Percentiles rank a stretch among this genome's conserved stretches.
Conservation (phyloP, 1,140 invertebrate genomes). For the Calliopsis andreniformis region DNA sequence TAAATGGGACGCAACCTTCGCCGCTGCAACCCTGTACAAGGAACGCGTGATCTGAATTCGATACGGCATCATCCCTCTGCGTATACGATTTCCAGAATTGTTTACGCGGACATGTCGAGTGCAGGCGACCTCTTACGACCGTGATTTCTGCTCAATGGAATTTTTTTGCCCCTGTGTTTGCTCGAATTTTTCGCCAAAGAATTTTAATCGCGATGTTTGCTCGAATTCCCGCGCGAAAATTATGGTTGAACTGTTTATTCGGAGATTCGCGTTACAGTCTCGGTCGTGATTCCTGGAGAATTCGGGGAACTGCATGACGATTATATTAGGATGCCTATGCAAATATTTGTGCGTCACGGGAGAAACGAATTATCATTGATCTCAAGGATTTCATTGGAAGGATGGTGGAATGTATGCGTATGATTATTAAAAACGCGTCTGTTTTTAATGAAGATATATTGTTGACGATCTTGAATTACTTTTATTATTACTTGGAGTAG, state of each 20-base stretch:
- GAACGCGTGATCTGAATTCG: conserved; percentile 28
- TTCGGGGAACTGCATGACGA: neutral
- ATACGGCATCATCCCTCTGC: neutral
- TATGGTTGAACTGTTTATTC: neutral
- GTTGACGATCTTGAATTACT: conserved; percentile 1
- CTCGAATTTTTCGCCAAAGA: neutral
- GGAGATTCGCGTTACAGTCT: neutral
- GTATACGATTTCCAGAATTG: conserved; percentile 29
- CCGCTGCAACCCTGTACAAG: neutral
- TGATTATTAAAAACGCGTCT: neutral
- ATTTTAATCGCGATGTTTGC: conserved; percentile 6
- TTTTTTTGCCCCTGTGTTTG: neutral
- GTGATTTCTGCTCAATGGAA: neutral
- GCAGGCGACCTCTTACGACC: neutral
- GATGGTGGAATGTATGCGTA: too few relatives aligned
- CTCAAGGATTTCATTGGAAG: neutral
- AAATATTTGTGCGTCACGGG: conserved; percentile 16
- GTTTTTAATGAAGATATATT: neutral
- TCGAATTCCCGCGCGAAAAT: neutral
- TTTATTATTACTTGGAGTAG: neutral
- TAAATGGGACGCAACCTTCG: conserved; percentile 26
- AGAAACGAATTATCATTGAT: neutral
- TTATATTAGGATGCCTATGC: neutral
- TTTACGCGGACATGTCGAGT: conserved; percentile 19
- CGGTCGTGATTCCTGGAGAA: neutral